Evolutionary conservation across 2,888 invertebrate genomes (phyloP), one percentile per base, ranked within the genome.

Genomic region (Aplocera efformata): DNA sequence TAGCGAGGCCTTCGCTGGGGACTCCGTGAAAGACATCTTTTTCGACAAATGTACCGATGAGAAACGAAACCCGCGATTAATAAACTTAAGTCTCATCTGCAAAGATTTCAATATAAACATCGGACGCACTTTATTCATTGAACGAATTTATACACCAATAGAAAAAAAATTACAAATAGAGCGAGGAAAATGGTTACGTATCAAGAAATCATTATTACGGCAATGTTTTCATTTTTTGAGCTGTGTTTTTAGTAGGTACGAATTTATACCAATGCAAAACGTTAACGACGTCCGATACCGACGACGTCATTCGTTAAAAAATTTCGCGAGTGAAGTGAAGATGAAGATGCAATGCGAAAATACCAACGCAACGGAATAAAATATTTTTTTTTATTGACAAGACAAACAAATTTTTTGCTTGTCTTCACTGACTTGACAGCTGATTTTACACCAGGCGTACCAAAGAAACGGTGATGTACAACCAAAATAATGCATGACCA

Each of bases 51-150:
- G 64, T 43, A 63, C 63, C 44, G 73, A 67, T 37, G 67, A 67
- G 50, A 70, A 67, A 48, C 70, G 71, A 54, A 81, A 65, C 50
- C 82, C 75, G 52, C 77, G 76, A 57, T 56, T 72, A 50, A 85
- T 63, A 51, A 79, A 64, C 55, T 72, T 82, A 76, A 78, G 59
- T 69, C 68, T 80, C 85, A 86, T 88, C 86, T 88, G 79, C 54
- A 83, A 84, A 58, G 62, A 63, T 63, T 68, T 63, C 54, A 70
- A 62, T 54, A 69, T 68, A 69, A 72, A 73, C 63, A 69, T 67
- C 61, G 59, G 67, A 63, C 58, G 60, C 60, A 65, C 58, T 59
- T 48, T 44, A 67, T 59, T 65, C 54, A 56, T 49, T 46, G 17
- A 53, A 49, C 44, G 51, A 58, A 56, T 41, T 50, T 42, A 48